Conservation (phyloP, 2,113 vertebrate species). For the Apodemus speciosus region DNA sequence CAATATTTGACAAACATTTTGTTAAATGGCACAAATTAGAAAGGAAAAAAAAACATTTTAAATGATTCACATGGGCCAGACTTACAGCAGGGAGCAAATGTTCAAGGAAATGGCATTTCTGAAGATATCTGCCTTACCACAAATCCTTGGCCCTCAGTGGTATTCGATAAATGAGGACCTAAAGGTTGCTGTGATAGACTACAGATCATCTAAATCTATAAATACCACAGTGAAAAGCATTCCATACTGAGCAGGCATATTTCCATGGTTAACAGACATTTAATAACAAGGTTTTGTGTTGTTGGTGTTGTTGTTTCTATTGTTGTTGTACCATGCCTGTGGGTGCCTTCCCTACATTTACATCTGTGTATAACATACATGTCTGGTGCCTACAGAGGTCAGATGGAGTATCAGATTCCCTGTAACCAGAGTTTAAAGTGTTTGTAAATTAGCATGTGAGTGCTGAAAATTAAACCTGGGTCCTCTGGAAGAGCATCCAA, state of each 20-base stretch:
- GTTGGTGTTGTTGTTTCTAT: neutral
- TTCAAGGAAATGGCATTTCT: neutral
- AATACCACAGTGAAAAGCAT: neutral
- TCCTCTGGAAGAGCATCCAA: neutral
- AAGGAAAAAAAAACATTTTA: constrained; percentile 74
- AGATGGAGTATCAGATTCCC: neutral
- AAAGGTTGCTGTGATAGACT: neutral
- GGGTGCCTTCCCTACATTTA: neutral
- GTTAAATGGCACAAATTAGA: constrained; percentile 66
- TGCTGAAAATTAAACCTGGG: neutral
- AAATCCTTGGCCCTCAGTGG: accelerated
- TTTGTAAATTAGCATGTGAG: neutral
- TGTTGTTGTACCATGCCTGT: neutral
- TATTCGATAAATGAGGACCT: neutral
- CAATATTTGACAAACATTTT: constrained; percentile 79
- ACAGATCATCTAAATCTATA: neutral
- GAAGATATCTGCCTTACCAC: neutral
- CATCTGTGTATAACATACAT: neutral
- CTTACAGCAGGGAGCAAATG: constrained; percentile 24
- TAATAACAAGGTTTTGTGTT: neutral
- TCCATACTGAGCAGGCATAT: neutral
- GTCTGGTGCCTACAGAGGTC: neutral
- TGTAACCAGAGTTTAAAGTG: neutral
- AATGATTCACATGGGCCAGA: constrained; percentile 54
- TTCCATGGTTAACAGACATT: neutral